Evolutionary conservation across 2,113 vertebrate genomes (phyloP).

Genomic region (Corvus cornix): DNA sequence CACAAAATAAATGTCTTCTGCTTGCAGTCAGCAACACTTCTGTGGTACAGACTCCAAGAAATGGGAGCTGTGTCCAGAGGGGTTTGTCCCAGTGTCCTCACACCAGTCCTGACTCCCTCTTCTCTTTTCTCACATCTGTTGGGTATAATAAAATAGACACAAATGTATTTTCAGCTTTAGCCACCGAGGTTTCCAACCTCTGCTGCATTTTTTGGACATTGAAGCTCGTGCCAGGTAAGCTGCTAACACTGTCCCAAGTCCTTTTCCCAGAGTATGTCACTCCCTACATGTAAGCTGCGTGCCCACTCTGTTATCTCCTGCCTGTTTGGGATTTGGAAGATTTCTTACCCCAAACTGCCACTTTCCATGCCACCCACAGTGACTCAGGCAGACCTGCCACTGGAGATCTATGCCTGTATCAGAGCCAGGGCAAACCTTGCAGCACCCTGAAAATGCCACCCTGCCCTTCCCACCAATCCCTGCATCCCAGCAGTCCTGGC

Average conservation of each 20-base stretch:
- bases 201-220: not conserved
- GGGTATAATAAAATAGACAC: not conserved
- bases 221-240: not conserved
- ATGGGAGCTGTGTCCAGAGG: not conserved
- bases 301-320: accelerated
- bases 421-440: not conserved
- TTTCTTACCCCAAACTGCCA: not conserved
- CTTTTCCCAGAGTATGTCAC: not conserved
- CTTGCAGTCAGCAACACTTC: not conserved
- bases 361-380: not conserved
- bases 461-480: not conserved
- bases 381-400: not conserved
- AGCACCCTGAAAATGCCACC: not conserved
- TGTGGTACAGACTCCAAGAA: not conserved
- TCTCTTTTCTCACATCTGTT: not conserved
- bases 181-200: not conserved
- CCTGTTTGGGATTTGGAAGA: not conserved
- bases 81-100: not conserved
- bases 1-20: not conserved
- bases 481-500: not conserved
- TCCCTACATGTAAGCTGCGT: accelerated
- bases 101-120: not conserved
- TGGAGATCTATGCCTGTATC: not conserved
- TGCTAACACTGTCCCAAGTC: not conserved
- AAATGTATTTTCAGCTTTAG: not conserved